Conservation (phyloP, 2,797 vertebrate species). For the Molothrus ater region DNA sequence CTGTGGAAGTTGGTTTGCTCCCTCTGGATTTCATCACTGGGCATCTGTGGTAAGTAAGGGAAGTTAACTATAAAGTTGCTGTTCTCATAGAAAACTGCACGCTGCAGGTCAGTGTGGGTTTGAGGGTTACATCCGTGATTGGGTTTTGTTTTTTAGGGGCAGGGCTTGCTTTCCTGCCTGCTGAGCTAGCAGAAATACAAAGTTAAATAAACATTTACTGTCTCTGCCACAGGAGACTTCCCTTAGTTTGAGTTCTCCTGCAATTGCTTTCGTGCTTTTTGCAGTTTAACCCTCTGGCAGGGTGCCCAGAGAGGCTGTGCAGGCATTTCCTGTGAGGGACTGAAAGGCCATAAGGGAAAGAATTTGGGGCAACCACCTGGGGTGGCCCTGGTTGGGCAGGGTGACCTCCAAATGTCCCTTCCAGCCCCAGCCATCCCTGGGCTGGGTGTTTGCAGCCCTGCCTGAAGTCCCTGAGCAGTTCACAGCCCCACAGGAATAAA, state of each 20-base stretch:
- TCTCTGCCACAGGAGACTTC: accelerated
- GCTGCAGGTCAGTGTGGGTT: accelerated
- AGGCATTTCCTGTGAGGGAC: accelerated
- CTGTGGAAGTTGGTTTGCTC: neutral
- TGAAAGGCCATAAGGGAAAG: accelerated
- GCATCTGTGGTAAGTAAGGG: neutral
- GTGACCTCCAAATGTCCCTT: neutral
- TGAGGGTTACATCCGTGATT: accelerated
- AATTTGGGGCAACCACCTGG: neutral
- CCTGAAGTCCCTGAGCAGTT: neutral
- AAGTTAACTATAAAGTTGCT: accelerated
- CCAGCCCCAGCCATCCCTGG: accelerated
- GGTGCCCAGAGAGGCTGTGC: neutral
- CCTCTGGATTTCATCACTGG: accelerated
- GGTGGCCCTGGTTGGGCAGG: too few relatives aligned
- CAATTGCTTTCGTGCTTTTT: accelerated
- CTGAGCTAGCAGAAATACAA: neutral
- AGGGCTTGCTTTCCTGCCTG: neutral
- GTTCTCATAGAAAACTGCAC: accelerated
- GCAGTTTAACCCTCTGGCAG: accelerated
- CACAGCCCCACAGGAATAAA: neutral
- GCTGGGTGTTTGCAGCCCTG: neutral
- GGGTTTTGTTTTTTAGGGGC: accelerated
- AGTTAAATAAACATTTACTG: neutral
- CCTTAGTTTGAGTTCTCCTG: neutral